Conservation (phyloP, 2,113 vertebrate species). For the Strigops habroptila region DNA sequence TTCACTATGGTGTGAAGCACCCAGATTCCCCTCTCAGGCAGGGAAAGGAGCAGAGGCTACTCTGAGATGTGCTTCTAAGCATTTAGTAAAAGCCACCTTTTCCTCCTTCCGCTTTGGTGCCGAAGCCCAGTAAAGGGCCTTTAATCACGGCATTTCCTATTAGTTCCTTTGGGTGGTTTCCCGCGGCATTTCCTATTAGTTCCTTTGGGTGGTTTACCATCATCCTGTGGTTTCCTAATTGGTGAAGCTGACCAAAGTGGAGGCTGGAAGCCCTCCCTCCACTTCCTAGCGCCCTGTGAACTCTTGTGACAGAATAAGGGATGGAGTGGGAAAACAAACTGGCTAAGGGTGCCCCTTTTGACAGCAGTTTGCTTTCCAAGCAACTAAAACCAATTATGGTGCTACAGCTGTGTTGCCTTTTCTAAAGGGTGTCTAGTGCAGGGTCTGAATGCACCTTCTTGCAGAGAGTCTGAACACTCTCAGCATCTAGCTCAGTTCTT, state of each 20-base stretch:
- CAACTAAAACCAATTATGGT: background rate
- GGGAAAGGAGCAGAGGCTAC: background rate
- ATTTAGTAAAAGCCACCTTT: background rate
- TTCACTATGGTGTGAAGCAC: background rate
- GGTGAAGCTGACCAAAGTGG: background rate
- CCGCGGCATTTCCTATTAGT: background rate
- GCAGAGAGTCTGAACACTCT: background rate
- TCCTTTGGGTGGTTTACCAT: background rate
- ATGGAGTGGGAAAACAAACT: background rate
- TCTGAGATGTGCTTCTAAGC: background rate
- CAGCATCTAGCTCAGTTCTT: background rate
- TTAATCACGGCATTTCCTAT: constrained; percentile 18
- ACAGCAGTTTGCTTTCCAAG: background rate
- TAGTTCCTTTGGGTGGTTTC: background rate
- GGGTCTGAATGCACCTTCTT: background rate
- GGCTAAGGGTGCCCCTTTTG: background rate
- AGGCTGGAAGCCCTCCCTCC: background rate
- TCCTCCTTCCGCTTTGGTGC: background rate
- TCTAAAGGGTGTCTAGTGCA: background rate
- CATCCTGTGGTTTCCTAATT: constrained; percentile 10
- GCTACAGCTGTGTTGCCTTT: background rate
- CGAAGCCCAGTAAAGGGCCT: background rate
- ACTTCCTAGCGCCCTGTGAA: background rate
- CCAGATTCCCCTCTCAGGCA: background rate
- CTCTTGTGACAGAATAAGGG: background rate